Conservation (phyloP, 2,888 invertebrate genomes). For the Thereva nobilitata region DNA sequence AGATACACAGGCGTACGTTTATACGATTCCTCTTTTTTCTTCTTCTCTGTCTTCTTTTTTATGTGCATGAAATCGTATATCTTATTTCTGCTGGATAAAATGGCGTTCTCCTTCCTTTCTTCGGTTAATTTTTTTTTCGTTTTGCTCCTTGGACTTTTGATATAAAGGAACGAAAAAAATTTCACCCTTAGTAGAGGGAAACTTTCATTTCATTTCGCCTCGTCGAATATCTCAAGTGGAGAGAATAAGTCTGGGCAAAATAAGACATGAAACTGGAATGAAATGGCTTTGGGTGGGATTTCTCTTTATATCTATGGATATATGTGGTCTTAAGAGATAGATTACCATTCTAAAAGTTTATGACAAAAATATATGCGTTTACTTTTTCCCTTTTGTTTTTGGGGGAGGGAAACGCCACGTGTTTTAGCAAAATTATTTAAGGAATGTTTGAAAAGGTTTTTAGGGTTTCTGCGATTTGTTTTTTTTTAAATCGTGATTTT, state of each 20-base stretch:
- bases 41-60: constrained; percentile 5
- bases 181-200: constrained; percentile 24
- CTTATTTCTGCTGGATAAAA: constrained; percentile 28
- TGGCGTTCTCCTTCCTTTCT: constrained; percentile 3
- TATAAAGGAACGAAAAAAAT: constrained; percentile 26
- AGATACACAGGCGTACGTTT: constrained; percentile 29
- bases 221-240: constrained; percentile 30
- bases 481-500: too few species aligned
- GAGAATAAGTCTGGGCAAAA: constrained; percentile 32
- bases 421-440: too few species aligned
- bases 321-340: constrained; percentile 17
- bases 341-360: constrained; percentile 36
- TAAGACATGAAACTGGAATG: constrained; percentile 32
- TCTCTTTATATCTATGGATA: constrained; percentile 22
- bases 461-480: too few species aligned
- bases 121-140: too few species aligned
- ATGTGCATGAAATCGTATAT: constrained; percentile 29
- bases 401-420: constrained; percentile 1
- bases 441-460: too few species aligned
- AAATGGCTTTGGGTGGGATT: constrained; percentile 30
- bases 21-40: constrained; percentile 10
- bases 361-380: constrained; percentile 6
- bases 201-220: constrained; percentile 32
- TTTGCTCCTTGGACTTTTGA: neutral
- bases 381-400: neutral